phyloP scores from a whole-genome alignment of 2,797 vertebrate genomes.

The Protonibea diacanthus region DNA sequence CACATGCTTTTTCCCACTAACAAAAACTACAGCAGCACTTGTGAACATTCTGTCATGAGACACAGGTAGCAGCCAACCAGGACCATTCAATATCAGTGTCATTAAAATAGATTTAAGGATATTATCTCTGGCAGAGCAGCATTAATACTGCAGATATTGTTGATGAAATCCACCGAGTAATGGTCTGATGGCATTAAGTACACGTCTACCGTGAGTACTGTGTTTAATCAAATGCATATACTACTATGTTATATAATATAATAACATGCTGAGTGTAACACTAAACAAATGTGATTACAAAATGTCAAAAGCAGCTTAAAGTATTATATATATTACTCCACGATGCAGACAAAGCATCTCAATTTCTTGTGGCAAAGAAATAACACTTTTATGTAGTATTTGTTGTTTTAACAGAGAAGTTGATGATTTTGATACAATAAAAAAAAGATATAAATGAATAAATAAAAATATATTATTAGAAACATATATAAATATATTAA shows the following conservation, averaged over 20 bases:
- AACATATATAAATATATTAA: background rate
- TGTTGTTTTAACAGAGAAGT: too few species aligned
- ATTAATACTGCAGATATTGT: background rate
- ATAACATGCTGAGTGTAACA: background rate
- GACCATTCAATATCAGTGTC: background rate
- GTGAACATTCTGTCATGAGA: conserved; percentile 14
- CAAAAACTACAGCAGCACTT: conserved; percentile 34
- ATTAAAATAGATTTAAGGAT: background rate
- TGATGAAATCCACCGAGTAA: conserved; percentile 4
- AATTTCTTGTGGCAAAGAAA: background rate
- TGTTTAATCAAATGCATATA: background rate
- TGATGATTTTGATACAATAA: background rate
- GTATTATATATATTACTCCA: background rate
- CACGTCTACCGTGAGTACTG: background rate
- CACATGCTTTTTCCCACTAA: conserved; percentile 18
- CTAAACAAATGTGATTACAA: background rate
- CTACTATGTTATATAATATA: conserved; percentile 9
- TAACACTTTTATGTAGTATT: too few species aligned
- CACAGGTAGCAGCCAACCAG: background rate
- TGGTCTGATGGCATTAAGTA: conserved; percentile 5
- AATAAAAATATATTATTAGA: background rate
- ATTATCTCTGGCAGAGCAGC: background rate
- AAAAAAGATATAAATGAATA: background rate
- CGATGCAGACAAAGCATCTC: background rate
- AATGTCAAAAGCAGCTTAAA: conserved; percentile 24